Conservation (phyloP, 2,113 vertebrate species). For the Miniopterus natalensis region DNA sequence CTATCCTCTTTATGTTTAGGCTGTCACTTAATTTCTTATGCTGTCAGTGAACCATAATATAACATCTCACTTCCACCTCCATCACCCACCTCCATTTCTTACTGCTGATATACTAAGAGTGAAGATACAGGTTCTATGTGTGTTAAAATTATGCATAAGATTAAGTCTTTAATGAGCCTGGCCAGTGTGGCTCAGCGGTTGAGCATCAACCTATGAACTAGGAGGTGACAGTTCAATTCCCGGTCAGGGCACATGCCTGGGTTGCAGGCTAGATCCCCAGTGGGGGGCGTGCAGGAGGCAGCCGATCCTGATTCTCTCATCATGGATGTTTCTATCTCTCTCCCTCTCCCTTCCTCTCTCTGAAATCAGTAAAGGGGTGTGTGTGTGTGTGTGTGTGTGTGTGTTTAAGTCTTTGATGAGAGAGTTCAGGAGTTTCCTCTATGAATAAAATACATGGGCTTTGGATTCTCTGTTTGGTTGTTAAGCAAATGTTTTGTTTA, state of each 20-base stretch:
- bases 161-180: background rate
- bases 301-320: too few relatives aligned
- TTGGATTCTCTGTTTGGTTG: background rate
- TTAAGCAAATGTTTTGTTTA: slow-evolving; percentile 5
- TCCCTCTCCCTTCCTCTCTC: too few relatives aligned
- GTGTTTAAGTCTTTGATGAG: background rate
- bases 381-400: too few relatives aligned
- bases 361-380: too few relatives aligned
- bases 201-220: too few relatives aligned
- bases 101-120: background rate
- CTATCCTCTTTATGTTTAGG: background rate
- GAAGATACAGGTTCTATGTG: background rate
- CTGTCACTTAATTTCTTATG: slow-evolving; percentile 55
- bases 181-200: too few relatives aligned
- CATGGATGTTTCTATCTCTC: too few relatives aligned
- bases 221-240: too few relatives aligned
- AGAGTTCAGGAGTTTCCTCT: background rate
- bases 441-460: background rate
- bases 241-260: too few relatives aligned
- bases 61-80: background rate
- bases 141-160: slow-evolving; percentile 43
- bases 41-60: slow-evolving; percentile 3
- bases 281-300: too few relatives aligned
- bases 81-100: background rate
- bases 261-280: too few relatives aligned